These are phyloP conservation scores for Selenia dentaria DNA, from an alignment of 2,888 invertebrate species.

Conservation along the genomic window DNA sequence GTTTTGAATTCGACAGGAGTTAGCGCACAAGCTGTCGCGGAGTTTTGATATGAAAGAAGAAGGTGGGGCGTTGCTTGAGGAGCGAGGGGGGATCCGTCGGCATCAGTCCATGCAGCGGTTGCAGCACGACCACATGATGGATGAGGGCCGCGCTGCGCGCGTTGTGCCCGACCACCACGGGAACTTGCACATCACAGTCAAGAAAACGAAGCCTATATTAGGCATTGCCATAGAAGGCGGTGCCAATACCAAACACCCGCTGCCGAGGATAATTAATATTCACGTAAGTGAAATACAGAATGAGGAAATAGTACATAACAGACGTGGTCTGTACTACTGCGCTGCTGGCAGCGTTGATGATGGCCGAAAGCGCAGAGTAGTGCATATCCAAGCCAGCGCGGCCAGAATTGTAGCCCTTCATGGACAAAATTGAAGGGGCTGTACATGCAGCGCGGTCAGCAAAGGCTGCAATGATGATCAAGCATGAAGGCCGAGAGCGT, in stretches of 20 bases:
- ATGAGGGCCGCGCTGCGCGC: constrained; percentile 83
- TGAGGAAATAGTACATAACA: no score
- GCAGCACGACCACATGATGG: constrained; percentile 82
- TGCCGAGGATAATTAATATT: constrained; percentile 98
- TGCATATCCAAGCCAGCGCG: no score
- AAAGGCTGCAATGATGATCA: no score
- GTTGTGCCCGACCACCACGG: constrained; percentile 94
- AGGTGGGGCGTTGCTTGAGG: constrained; percentile 88
- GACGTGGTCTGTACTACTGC: no score
- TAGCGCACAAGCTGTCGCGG: constrained; percentile 93
- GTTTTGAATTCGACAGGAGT: constrained; percentile 86
- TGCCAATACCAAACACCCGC: constrained; percentile 96
- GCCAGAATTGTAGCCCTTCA: no score
- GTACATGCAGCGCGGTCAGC: no score
- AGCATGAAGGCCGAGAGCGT: no score
- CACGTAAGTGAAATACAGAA: constrained; percentile 92
- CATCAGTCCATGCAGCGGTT: constrained; percentile 92
- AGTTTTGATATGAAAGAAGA: constrained; percentile 96
- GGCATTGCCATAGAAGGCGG: constrained; percentile 99
- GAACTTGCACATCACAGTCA: constrained; percentile 94
- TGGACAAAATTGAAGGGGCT: no score
- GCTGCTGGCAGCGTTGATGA: no score
- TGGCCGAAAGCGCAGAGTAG: no score
- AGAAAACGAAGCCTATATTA: constrained; percentile 96
- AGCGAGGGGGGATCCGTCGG: constrained; percentile 87